Conservation (phyloP, 1,140 invertebrate species). For the Helicorthomorpha holstii region DNA sequence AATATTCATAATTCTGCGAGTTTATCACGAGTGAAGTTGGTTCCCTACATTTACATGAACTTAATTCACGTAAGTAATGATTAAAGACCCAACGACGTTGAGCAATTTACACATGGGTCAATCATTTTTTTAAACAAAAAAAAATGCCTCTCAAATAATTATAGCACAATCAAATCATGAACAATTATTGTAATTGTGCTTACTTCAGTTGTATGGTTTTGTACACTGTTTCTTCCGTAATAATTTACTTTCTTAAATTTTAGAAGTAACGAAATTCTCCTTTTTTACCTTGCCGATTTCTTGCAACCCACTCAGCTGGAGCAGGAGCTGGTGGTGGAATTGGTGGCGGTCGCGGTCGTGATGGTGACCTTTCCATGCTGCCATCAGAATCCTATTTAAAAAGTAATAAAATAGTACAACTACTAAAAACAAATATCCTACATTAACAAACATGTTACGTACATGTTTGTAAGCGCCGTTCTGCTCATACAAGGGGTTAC, state of each 20-base stretch:
- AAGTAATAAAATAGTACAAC: background rate
- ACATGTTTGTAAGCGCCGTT: too few species aligned
- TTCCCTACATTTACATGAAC: too few species aligned
- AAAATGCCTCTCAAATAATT: background rate
- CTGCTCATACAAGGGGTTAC: conserved; percentile 33
- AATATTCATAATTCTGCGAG: too few species aligned
- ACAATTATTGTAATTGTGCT: background rate
- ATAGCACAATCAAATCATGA: background rate
- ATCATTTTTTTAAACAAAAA: background rate
- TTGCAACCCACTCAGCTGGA: conserved; percentile 61
- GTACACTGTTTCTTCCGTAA: background rate
- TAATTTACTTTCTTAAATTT: conserved; percentile 37
- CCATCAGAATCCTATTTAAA: background rate
- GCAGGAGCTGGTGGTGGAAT: conserved; percentile 17
- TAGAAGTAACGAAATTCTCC: conserved; percentile 91
- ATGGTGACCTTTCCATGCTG: background rate
- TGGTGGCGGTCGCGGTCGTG: background rate
- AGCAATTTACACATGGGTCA: background rate
- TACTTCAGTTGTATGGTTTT: too few species aligned
- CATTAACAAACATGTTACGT: conserved; percentile 1
- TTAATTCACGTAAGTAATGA: background rate
- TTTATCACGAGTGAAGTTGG: too few species aligned
- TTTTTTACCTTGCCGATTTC: conserved; percentile 78
- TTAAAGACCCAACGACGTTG: background rate
- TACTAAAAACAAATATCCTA: conserved; percentile 2